phyloP scores from a whole-genome alignment of 2,113 vertebrate genomes.

The Mystacornis crossleyi region DNA sequence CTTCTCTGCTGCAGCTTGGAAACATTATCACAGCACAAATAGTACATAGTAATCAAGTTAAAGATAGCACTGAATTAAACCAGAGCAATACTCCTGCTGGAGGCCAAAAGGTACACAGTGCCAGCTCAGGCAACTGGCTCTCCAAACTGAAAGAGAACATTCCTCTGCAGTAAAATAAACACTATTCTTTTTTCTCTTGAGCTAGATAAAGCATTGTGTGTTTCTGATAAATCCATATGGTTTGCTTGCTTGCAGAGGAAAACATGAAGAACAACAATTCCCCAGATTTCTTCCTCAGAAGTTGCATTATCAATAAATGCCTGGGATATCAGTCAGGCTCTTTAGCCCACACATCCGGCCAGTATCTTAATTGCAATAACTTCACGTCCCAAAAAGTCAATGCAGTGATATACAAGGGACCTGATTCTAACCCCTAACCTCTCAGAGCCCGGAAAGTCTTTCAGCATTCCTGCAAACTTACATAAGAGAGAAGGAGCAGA shows the following conservation, averaged over 20 bases:
- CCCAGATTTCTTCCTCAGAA: constrained; percentile 71
- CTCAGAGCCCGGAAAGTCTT: constrained; percentile 76
- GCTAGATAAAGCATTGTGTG: constrained; percentile 64
- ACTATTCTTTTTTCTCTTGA: constrained; percentile 59
- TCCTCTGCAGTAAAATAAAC: constrained; percentile 70
- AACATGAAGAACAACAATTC: constrained; percentile 69
- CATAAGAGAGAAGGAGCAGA: constrained; percentile 81
- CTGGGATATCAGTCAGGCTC: constrained; percentile 74
- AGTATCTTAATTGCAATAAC: constrained; percentile 81
- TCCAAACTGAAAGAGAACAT: constrained; percentile 67
- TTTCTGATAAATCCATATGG: constrained; percentile 72
- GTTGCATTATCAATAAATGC: constrained; percentile 80
- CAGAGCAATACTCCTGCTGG: background rate
- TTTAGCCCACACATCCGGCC: constrained; percentile 78
- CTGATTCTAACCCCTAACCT: constrained; percentile 64
- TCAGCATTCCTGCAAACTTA: constrained; percentile 83
- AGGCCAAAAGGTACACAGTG: background rate
- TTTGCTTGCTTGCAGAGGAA: constrained; percentile 67
- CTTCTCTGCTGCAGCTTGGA: constrained; percentile 22
- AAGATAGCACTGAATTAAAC: constrained; percentile 60
- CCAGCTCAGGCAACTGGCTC: constrained; percentile 36
- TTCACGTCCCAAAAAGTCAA: constrained; percentile 73
- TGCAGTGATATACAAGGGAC: constrained; percentile 64
- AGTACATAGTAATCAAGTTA: constrained; percentile 57
- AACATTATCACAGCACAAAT: constrained; percentile 29